Evolutionary conservation across 2,888 invertebrate genomes (phyloP), one percentile per base, ranked within the genome.

Genomic region (Ariolimax columbianus): DNA sequence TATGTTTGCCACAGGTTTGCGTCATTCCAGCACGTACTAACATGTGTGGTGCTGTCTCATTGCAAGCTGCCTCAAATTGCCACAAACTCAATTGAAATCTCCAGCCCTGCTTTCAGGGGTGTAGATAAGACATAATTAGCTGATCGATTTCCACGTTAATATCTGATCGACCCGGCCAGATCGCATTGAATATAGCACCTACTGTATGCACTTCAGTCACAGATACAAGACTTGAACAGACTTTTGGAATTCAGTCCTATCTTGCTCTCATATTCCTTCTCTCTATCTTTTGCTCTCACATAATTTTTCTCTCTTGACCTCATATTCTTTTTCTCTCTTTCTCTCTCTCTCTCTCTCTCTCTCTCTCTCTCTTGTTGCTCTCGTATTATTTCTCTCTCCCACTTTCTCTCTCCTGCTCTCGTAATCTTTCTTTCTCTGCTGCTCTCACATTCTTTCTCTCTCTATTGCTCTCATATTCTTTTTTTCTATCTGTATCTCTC

Each of bases 341-440:
- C 51, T 75, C 43, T 75, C 73, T 75, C 43, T 75, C 47, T 75
- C 43, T 70, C 73, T 75, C 43, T 75, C 47, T 75, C 30, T 33
- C 51, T 33, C 33, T 47, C 33, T 75, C 47, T 75, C 51, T 51
- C n/a, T 17, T 17, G 14, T 11, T 47, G 9, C 47, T 7, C 14
- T 47, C 9, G 7, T 47, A 14, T 47, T 47, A 47, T 47, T 47
- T 47, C 47, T 11, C 38, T 73, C 40, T 40, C 40, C 23, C 73
- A 19, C 73, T 40, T 30, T 19, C 73, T 73, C 38, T 40, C 73
- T 73, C 73, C 19, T 40, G 19, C n/a, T n/a, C 73, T 40, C 40
- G 11, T 30, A 11, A 23, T 73, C 73, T 73, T 19, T 73, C 73
- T 73, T 19, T 73, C 73, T 73, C 38, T 73, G 40, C 40, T 19